A percentile compares a stretch with the other conserved stretches of the same genome.
phyloP scores from a whole-genome alignment of 2,113 vertebrate species.

The Takifugu bimaculatus region DNA sequence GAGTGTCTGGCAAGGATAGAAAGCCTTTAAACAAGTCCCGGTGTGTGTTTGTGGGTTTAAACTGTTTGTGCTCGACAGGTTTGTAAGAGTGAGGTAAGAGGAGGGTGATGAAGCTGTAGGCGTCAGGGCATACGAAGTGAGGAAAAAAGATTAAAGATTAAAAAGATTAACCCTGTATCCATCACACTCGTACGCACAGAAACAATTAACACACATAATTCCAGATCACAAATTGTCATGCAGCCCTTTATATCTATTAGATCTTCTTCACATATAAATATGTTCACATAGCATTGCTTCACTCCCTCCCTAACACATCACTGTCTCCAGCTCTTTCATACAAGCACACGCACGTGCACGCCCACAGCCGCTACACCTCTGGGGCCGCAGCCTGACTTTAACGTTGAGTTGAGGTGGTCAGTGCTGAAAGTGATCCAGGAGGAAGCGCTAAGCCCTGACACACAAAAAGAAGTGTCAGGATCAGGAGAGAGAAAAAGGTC shows the following conservation, averaged over 20 bases:
- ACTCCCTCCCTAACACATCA: constrained; percentile 4
- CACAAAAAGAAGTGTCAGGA: constrained; percentile 21
- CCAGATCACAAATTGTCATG: constrained; percentile 17
- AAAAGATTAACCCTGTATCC: constrained; percentile 43
- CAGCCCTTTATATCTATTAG: constrained; percentile 13
- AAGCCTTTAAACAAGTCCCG: constrained; percentile 6
- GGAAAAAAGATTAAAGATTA: neutral
- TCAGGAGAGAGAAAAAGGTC: constrained; percentile 18
- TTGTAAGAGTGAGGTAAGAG: constrained; percentile 26
- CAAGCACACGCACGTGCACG: neutral
- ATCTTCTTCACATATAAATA: constrained; percentile 7
- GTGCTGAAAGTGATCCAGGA: constrained; percentile 27
- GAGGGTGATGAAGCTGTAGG: constrained; percentile 55
- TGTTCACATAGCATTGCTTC: constrained; percentile 16
- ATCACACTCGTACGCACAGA: constrained; percentile 1
- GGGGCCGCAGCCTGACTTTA: constrained; percentile 41
- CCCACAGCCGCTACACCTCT: no score
- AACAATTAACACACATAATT: neutral
- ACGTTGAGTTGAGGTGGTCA: neutral
- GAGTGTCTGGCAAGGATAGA: constrained; percentile 1
- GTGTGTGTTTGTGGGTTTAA: constrained; percentile 23
- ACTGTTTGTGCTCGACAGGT: constrained; percentile 27
- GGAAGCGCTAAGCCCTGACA: constrained; percentile 23
- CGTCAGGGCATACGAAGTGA: constrained; percentile 40
- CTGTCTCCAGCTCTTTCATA: constrained; percentile 1